Evolutionary conservation across 2,113 vertebrate genomes (phyloP).

Genomic region (Sturnira hondurensis): DNA sequence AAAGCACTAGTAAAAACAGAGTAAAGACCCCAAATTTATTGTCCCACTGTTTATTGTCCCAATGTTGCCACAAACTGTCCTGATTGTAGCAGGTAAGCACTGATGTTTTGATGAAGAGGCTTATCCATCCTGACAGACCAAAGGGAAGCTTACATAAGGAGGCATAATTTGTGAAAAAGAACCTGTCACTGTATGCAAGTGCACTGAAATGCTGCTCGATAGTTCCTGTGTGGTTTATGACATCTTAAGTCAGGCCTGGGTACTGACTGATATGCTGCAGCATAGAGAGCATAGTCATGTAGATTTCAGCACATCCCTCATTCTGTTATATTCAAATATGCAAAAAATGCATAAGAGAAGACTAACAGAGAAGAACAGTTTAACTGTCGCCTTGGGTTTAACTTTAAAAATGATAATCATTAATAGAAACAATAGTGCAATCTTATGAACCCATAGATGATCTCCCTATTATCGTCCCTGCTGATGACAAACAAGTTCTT

Average conservation of each 20-base stretch:
- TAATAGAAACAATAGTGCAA: not conserved
- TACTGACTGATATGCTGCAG: not conserved
- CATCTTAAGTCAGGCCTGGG: not conserved
- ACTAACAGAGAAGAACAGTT: not conserved
- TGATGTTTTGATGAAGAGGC: not conserved
- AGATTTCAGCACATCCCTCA: not conserved
- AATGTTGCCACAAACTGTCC: not conserved
- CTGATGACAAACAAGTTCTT: not conserved
- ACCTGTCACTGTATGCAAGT: not conserved
- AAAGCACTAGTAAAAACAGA: not conserved
- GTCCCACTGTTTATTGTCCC: fast-evolving
- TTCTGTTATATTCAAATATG: not conserved
- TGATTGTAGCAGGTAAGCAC: not conserved
- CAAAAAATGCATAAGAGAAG: not conserved
- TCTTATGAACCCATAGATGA: not conserved
- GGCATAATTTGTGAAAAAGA: not conserved
- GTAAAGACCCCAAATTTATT: not conserved
- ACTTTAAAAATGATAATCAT: not conserved
- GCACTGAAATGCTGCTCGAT: not conserved
- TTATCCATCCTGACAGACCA: not conserved
- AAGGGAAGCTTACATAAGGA: not conserved
- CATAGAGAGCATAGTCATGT: not conserved
- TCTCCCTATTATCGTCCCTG: not conserved
- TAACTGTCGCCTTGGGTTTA: not conserved
- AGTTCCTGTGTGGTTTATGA: not conserved